Conservation (phyloP, 2,888 invertebrate species). For the Harmothoe impar region DNA sequence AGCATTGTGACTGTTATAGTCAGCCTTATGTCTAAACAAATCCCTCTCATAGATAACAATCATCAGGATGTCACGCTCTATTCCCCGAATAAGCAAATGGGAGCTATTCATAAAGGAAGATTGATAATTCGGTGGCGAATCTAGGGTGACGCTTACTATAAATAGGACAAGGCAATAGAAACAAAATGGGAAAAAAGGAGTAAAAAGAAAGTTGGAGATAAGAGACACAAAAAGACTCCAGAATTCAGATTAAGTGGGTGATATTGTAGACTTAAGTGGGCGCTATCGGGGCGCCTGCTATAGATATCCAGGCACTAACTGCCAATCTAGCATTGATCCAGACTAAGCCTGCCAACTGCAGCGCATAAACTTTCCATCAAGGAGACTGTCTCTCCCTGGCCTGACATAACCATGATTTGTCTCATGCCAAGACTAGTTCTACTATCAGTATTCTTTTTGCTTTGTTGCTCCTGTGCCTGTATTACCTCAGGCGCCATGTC, state of each 20-base stretch:
- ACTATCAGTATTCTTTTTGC: background rate
- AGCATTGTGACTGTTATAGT: too few species aligned
- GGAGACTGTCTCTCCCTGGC: background rate
- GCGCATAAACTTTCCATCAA: slow-evolving; percentile 16
- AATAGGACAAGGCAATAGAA: too few species aligned
- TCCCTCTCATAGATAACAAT: too few species aligned
- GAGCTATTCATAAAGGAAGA: too few species aligned
- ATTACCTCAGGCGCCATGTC: background rate
- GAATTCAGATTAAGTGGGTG: background rate
- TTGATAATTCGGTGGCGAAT: too few species aligned
- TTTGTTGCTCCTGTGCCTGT: background rate
- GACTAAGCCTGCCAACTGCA: background rate
- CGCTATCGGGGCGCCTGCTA: background rate
- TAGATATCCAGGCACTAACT: background rate
- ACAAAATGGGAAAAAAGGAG: too few species aligned
- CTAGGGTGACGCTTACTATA: too few species aligned
- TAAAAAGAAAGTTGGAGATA: too few species aligned
- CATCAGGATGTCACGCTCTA: too few species aligned
- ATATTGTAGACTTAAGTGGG: slow-evolving; percentile 1
- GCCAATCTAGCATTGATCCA: slow-evolving; percentile 1
- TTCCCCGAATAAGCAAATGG: too few species aligned
- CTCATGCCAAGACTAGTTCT: background rate
- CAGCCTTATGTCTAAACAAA: too few species aligned
- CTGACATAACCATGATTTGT: slow-evolving; percentile 15
- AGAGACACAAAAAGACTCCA: background rate